phyloP scores from a whole-genome alignment of 2,113 vertebrate genomes.

The Scophthalmus maximus region DNA sequence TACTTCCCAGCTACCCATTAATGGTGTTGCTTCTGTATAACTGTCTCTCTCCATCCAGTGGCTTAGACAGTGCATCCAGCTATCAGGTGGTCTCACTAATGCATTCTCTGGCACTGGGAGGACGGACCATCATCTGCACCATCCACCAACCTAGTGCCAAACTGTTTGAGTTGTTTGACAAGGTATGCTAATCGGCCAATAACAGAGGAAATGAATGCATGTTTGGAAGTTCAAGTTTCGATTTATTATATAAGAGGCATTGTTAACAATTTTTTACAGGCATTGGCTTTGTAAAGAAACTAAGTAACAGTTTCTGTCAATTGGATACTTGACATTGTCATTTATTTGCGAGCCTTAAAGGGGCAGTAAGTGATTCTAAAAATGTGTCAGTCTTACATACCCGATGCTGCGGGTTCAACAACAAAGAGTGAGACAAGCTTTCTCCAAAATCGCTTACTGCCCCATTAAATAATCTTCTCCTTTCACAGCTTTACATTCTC shows the following conservation, averaged over 20 bases:
- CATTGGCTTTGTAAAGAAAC: too few relatives aligned
- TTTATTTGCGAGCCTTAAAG: too few relatives aligned
- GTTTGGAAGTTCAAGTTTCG: too few relatives aligned
- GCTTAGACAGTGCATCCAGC: slow-evolving; percentile 95
- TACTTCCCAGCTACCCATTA: neutral
- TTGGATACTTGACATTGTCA: too few relatives aligned
- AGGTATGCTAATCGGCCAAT: too few relatives aligned
- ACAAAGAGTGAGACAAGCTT: too few relatives aligned
- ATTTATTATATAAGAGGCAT: neutral
- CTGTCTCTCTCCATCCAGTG: slow-evolving; percentile 77
- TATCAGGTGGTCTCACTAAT: slow-evolving; percentile 97
- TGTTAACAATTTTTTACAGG: neutral
- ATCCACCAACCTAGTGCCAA: slow-evolving; percentile 99
- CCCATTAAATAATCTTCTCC: neutral
- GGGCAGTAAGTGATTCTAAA: too few relatives aligned
- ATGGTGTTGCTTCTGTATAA: neutral
- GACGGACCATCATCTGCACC: slow-evolving; percentile 97
- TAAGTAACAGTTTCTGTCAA: too few relatives aligned
- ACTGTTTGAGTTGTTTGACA: slow-evolving; percentile 98
- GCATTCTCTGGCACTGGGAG: slow-evolving; percentile 93
- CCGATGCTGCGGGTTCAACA: too few relatives aligned
- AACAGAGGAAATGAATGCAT: too few relatives aligned
- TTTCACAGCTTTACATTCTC: slow-evolving; percentile 93
- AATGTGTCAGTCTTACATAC: too few relatives aligned
- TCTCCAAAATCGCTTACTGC: too few relatives aligned